Conservation (phyloP, 2,888 invertebrate genomes). For the Thumatha senex region DNA sequence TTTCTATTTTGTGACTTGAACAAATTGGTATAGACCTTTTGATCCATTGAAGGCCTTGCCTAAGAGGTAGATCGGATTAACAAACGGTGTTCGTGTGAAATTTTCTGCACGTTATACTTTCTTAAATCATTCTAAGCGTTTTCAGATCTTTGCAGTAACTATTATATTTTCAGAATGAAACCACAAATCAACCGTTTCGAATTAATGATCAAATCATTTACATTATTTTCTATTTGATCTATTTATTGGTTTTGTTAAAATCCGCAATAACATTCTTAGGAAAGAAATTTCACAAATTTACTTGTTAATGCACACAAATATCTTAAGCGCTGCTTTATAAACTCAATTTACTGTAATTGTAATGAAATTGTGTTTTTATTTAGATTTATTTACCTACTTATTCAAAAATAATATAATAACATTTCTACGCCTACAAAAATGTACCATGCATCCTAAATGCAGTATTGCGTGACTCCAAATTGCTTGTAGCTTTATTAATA, state of each 20-base stretch:
- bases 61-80: conserved; percentile 24
- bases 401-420: conserved; percentile 49
- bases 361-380: conserved; percentile 14
- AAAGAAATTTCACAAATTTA: no score
- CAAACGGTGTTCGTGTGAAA: conserved; percentile 17
- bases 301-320: no score
- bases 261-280: no score
- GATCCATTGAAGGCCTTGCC: conserved; percentile 34
- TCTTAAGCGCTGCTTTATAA: conserved; percentile 8
- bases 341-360: conserved; percentile 24
- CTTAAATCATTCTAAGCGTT: background rate
- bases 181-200: no score
- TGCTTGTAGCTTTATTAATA: conserved; percentile 51
- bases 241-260: no score
- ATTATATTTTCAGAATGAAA: background rate
- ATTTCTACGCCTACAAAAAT: conserved; percentile 58
- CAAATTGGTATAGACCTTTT: conserved; percentile 63
- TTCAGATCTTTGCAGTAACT: background rate
- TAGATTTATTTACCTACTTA: conserved; percentile 24
- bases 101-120: conserved; percentile 1
- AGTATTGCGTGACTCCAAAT: conserved; percentile 69
- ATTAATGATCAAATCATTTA: no score
- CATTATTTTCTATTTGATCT: no score
- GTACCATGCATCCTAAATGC: conserved; percentile 63
- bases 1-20: conserved; percentile 63